Evolutionary conservation across 2,113 vertebrate genomes (phyloP), one percentile per base, ranked within the genome.

Genomic region (Calypte anna): DNA sequence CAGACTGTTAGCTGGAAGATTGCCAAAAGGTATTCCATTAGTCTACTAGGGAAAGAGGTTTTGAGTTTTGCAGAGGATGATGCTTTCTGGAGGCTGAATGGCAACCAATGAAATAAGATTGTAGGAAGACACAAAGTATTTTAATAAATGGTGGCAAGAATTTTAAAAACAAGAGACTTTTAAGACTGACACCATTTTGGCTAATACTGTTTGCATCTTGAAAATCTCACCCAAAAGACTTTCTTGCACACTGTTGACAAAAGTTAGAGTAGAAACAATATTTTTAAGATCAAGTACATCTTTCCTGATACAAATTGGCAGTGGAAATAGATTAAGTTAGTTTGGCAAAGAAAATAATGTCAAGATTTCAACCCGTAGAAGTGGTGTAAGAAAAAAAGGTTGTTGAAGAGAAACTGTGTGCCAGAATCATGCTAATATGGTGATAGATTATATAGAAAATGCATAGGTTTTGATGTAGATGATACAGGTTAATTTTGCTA

Each of bases 1-100:
- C 86, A 91, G 81, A 79, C 84, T 91, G 93, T 91, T 89, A 89
- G 48, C 19, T 95, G 94, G 93, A 95, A 92, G 55, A 61, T 67
- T 89, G 76, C 89, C 94, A 93, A 68, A 81, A 92, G 78, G 94
- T 94, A 93, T 62, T 93, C 73, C 69, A 38, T 59, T 72, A 33
- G 28, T 83, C 95, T 94, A 75, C 61, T 73, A 79, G 40, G 80
- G 27, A 94, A 94, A 75, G 36, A 86, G 76, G 77, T 90, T 61
- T 81, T 24, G 44, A 88, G 53, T 23, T 1, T 0, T 53, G 50
- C 48, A 67, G 28, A 64, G 63, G 61, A 78, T 28, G 27, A 31
- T 57, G 48, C 44, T 93, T 93, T 83, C 63, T 84, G 82, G 36
- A 87, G 62, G n/a, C 63, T 90, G n/a, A 36, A 54, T 33, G 61